A percentile compares a stretch with the other conserved stretches of the same genome.
phyloP scores from a whole-genome alignment of 2,797 vertebrate genomes.

The Sebastolobus altivelis region DNA sequence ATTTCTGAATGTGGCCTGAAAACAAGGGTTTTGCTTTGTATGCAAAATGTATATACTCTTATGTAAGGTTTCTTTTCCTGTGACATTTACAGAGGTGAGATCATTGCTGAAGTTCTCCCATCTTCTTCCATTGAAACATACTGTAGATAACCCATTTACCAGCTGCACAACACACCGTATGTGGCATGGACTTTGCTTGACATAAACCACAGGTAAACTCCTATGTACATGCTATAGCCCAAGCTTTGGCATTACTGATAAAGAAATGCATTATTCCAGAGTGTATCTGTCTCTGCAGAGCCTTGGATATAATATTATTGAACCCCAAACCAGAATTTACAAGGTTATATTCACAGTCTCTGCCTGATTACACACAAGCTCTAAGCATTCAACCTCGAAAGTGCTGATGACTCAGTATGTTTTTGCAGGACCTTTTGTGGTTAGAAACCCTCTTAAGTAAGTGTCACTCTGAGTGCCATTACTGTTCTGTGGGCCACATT shows the following conservation, averaged over 20 bases:
- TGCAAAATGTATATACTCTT: not conserved
- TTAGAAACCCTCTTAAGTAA: constrained; percentile 37
- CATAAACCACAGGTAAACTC: not conserved
- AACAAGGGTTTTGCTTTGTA: not conserved
- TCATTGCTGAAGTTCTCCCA: not conserved
- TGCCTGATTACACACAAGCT: constrained; percentile 30
- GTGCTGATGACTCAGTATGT: constrained; percentile 38
- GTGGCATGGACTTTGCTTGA: constrained; percentile 11
- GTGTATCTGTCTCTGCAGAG: not conserved
- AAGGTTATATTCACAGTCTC: constrained; percentile 19
- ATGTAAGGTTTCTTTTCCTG: constrained; percentile 12
- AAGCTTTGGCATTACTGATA: constrained; percentile 15
- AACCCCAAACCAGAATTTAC: constrained; percentile 8
- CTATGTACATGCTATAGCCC: not conserved
- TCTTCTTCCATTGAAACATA: not conserved
- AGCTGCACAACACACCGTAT: not conserved
- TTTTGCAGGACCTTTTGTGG: constrained; percentile 30
- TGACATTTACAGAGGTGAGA: constrained; percentile 21
- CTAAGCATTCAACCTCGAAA: constrained; percentile 33
- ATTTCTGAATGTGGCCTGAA: constrained; percentile 14
- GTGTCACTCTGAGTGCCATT: constrained; percentile 3
- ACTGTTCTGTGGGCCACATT: constrained; percentile 24
- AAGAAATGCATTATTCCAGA: not conserved
- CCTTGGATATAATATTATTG: not conserved
- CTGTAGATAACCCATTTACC: constrained; percentile 9